Base-by-base conservation (phyloP, 2,113 vertebrate species). In the Entosphenus tridentatus region DNA sequence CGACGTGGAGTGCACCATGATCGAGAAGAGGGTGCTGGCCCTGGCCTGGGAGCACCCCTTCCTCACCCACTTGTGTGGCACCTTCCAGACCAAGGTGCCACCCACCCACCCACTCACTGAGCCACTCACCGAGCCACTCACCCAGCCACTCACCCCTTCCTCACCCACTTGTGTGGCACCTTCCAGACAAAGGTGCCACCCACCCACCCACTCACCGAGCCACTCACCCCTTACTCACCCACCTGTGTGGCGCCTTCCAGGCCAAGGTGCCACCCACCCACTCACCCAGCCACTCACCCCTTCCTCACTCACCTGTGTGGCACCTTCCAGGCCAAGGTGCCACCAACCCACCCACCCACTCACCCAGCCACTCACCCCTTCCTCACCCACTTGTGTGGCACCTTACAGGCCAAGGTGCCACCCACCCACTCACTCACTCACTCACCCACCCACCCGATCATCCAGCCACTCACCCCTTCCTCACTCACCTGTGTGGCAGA, bases 1-100 rank as follows among this genome's bases (percentile, higher is more conserved):
- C 3, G 93, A 98, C 0, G 89, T 98, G 74, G 93, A 98, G 72
- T 98, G 93, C 73, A 98, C 93, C 12, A 93, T 98, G 93, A 85
- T 98, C 70, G 93, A 98, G 79, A 98, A 96, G 77, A 80, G 93
- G 57, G 92, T 98, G 72, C 80, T 98, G 1, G 88, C 90, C 1
- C 80, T 98, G 57, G 90, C 90, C 9, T 91, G 87, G 87, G 92
- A 95, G 57, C 92, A 90, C 70, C 92, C 90, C 10, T 98, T 98
- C 71, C 92, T 98, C 75, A 95, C 93, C 1, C 90, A 97, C 70
- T 85, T 96, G 62, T 90, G 83, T 78, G 93, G 82, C 73, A 89
- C 90, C 0, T 95, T 97, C 76, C 93, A 98, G 78, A 89, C 88
- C 72, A 98, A 96, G 85, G 93, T 95, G 73, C 39, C 39, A 39